These are phyloP conservation scores for Upupa epops DNA, from an alignment of 2,113 vertebrate species.

Conservation along the genomic window DNA sequence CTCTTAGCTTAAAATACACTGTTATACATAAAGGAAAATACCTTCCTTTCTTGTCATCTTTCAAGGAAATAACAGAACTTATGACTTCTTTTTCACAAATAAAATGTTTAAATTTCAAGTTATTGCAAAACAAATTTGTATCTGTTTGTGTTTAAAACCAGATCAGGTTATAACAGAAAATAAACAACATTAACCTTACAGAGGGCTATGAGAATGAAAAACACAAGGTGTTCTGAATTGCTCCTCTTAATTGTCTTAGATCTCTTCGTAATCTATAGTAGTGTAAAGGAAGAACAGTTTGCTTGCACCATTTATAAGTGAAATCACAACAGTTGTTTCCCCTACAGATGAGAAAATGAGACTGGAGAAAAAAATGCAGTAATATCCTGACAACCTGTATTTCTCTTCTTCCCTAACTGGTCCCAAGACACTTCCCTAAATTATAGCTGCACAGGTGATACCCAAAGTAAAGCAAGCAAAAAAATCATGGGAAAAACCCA, in stretches of 20 bases:
- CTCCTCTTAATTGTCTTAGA: background rate
- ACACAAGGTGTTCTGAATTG: background rate
- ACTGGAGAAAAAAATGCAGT: background rate
- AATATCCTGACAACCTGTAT: background rate
- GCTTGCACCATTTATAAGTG: background rate
- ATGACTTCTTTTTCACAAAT: background rate
- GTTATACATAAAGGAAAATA: background rate
- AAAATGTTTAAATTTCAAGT: background rate
- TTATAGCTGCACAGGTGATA: conserved; percentile 17
- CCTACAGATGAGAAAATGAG: conserved; percentile 1
- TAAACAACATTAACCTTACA: rapidly evolving
- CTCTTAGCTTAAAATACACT: background rate
- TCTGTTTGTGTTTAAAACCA: background rate
- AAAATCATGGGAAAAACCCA: background rate
- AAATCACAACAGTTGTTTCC: background rate
- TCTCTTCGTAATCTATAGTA: background rate
- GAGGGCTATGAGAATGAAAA: background rate
- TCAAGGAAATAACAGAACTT: background rate
- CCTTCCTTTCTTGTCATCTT: background rate
- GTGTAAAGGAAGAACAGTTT: background rate
- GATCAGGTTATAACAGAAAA: background rate
- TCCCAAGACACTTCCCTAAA: background rate
- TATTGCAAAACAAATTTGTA: background rate
- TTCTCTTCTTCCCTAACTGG: background rate
- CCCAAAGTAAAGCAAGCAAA: conserved; percentile 1